These are phyloP conservation scores for Psix sp. DNA, from an alignment of 1,140 invertebrate species.

Conservation along the genomic window DNA sequence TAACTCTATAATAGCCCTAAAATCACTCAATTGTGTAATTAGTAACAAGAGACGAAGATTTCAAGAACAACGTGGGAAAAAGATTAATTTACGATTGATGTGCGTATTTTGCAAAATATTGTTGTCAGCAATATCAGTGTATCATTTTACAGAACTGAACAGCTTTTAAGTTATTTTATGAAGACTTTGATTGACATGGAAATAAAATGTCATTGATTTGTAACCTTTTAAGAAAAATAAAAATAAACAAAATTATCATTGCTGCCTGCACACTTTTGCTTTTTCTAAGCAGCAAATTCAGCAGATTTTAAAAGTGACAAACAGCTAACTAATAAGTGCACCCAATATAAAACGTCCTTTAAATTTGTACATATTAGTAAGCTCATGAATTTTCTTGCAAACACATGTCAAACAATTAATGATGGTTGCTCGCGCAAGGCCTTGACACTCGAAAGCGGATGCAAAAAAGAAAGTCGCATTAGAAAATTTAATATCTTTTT, in stretches of 20 bases:
- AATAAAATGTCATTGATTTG: too few species aligned
- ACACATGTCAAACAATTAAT: slow-evolving; percentile 62
- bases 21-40: slow-evolving; percentile 75
- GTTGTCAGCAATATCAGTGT: slow-evolving; percentile 23
- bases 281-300: slow-evolving; percentile 27
- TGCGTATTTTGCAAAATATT: slow-evolving; percentile 34
- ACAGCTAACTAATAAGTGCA: slow-evolving; percentile 55
- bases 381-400: slow-evolving; percentile 58
- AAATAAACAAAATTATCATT: slow-evolving; percentile 7
- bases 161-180: too few species aligned
- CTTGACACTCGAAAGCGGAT: slow-evolving; percentile 58
- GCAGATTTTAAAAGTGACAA: slow-evolving; percentile 46
- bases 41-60: slow-evolving; percentile 70
- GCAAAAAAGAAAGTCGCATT: slow-evolving; percentile 58
- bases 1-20: slow-evolving; percentile 75
- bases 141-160: too few species aligned
- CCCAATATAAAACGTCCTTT: slow-evolving; percentile 51
- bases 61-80: slow-evolving; percentile 43
- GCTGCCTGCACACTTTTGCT: slow-evolving; percentile 37
- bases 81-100: slow-evolving; percentile 49
- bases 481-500: too few species aligned
- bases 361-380: slow-evolving; percentile 59
- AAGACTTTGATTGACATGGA: too few species aligned
- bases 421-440: slow-evolving; percentile 55
- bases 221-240: not conserved